Evolutionary conservation across 2,888 invertebrate genomes (phyloP).

Genomic region (Dromius quadrimaculatus): DNA sequence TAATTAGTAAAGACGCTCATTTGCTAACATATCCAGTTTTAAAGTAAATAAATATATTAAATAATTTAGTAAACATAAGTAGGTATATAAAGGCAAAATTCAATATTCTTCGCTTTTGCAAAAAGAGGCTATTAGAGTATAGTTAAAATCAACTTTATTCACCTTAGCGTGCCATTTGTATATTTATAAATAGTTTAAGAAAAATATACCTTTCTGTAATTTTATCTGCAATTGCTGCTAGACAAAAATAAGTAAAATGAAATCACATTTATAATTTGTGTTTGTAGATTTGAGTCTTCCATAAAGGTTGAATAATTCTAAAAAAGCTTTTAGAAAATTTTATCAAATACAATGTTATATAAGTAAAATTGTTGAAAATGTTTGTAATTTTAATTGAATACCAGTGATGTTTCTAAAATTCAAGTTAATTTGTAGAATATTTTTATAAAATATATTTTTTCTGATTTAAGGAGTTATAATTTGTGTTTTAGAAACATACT

Average conservation of each 20-base stretch:
- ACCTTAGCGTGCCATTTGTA: slow-evolving; percentile 47
- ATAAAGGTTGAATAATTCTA: slow-evolving; percentile 17
- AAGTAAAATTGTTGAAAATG: slow-evolving; percentile 7
- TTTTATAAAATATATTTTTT: slow-evolving; percentile 6
- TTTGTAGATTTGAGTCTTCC: slow-evolving; percentile 38
- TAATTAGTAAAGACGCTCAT: slow-evolving; percentile 32
- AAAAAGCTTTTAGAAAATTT: slow-evolving; percentile 20
- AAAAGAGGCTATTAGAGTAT: slow-evolving; percentile 31
- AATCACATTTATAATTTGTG: background rate
- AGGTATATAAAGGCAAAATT: slow-evolving; percentile 14
- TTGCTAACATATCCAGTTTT: slow-evolving; percentile 41
- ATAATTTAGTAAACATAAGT: slow-evolving; percentile 19
- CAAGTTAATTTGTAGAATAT: slow-evolving; percentile 8
- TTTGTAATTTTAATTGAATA: background rate
- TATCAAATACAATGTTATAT: slow-evolving; percentile 18
- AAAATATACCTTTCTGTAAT: background rate
- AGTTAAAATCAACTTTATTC: slow-evolving; percentile 41
- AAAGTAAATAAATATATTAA: slow-evolving; percentile 30
- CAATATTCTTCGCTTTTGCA: slow-evolving; percentile 24
- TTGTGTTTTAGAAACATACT: slow-evolving; percentile 22
- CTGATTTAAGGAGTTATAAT: slow-evolving; percentile 5
- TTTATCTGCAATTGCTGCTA: too few species aligned
- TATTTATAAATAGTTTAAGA: slow-evolving; percentile 18
- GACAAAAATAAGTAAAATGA: too few species aligned
- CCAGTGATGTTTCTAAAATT: slow-evolving; percentile 32